These are phyloP conservation scores for Colostygia pectinataria DNA, from an alignment of 2,888 invertebrate genomes.

Conservation along the genomic window DNA sequence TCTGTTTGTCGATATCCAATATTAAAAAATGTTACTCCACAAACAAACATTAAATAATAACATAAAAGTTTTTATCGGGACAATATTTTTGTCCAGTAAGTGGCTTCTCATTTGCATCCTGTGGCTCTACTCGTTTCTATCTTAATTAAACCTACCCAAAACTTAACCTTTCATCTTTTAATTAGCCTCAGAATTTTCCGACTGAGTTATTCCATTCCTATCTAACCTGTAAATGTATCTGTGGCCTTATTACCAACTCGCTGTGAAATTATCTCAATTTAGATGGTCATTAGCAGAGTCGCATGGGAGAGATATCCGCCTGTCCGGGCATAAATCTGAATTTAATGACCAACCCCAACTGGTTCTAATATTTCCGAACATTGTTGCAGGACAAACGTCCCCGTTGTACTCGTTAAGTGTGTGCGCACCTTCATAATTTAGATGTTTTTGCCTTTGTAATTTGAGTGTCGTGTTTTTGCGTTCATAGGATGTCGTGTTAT, in stretches of 20 bases:
- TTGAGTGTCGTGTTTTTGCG: conserved; percentile 26
- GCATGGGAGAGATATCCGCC: conserved; percentile 80
- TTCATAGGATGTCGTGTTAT: conserved; percentile 22
- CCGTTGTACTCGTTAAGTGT: conserved; percentile 38
- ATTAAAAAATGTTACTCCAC: too few relatives aligned
- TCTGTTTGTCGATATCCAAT: too few relatives aligned
- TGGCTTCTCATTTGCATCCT: neutral
- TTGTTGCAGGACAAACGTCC: conserved; percentile 57
- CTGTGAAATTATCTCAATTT: conserved; percentile 82
- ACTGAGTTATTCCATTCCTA: conserved; percentile 36
- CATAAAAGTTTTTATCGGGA: too few relatives aligned
- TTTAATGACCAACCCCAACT: conserved; percentile 72
- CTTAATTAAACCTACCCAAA: conserved; percentile 14
- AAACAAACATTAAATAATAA: too few relatives aligned
- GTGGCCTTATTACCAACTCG: conserved; percentile 63
- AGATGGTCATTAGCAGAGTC: conserved; percentile 81
- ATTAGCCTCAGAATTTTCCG: conserved; percentile 30
- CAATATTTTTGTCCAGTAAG: too few relatives aligned
- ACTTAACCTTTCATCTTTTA: conserved; percentile 28
- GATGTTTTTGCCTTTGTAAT: conserved; percentile 24
- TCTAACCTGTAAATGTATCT: conserved; percentile 36
- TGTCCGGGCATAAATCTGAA: conserved; percentile 77
- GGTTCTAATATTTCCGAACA: conserved; percentile 73
- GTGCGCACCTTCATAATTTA: conserved; percentile 41
- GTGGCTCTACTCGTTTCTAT: neutral